Percentiles rank a stretch among this genome's conserved stretches.
Conservation (phyloP, 2,888 invertebrate genomes). For the Stenodema calcarata region DNA sequence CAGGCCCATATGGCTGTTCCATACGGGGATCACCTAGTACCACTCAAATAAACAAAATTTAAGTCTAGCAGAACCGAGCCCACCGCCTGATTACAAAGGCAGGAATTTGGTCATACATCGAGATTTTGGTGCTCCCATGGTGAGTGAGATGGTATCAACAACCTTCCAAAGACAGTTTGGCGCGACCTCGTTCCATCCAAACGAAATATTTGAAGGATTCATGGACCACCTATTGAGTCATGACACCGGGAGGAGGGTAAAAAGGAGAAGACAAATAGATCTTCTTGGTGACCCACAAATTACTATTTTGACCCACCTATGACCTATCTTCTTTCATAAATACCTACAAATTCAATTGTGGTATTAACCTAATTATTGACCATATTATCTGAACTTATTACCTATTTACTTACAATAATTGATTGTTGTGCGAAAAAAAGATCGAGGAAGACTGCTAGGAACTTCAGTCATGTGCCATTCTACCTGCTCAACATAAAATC, state of each 20-base stretch:
- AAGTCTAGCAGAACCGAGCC: not conserved
- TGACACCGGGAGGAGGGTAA: not conserved
- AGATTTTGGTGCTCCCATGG: not conserved
- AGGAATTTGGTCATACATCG: not conserved
- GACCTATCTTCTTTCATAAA: no score
- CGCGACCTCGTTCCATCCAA: not conserved
- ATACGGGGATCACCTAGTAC: not conserved
- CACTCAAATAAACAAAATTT: not conserved
- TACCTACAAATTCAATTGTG: not conserved
- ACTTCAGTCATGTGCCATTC: not conserved
- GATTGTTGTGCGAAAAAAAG: not conserved
- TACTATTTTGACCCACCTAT: no score
- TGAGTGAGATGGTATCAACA: not conserved
- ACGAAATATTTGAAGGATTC: not conserved
- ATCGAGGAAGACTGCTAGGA: not conserved
- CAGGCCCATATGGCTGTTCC: no score
- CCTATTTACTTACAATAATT: not conserved
- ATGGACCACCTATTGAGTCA: not conserved
- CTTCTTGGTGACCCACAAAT: not conserved
- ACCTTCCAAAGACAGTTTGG: not conserved
- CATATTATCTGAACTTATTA: not conserved
- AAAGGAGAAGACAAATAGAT: not conserved
- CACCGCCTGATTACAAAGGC: not conserved
- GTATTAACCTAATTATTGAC: not conserved
- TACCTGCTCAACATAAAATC: not conserved